Percentiles rank a stretch among this genome's conserved stretches.
These are phyloP conservation scores for Beris morrisii DNA, from an alignment of 2,888 invertebrate species.

Conservation along the genomic window DNA sequence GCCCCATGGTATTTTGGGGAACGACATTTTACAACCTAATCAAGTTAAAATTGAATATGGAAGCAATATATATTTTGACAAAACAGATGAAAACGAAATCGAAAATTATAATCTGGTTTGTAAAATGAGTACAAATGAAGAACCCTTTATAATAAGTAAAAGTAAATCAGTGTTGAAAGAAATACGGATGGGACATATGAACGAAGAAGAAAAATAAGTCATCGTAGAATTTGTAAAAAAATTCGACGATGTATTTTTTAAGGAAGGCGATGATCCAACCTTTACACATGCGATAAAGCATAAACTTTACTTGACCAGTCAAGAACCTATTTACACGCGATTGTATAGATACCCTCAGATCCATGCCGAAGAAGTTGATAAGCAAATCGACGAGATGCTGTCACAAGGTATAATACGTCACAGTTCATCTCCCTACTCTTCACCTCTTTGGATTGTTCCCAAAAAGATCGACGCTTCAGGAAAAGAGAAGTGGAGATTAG, in stretches of 20 bases:
- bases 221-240: background rate
- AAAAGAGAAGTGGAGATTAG: conserved; percentile 1
- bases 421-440: conserved; percentile 11
- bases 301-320: background rate
- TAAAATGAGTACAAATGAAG: no score
- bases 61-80: no score
- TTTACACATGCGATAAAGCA: conserved; percentile 17
- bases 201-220: background rate
- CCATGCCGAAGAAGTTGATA: conserved; percentile 5
- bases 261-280: background rate
- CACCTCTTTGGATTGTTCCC: conserved; percentile 19
- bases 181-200: conserved; percentile 10
- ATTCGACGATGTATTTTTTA: conserved; percentile 4
- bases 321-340: conserved; percentile 9
- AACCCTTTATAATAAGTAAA: no score
- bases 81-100: no score
- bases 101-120: no score
- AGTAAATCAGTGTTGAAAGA: background rate
- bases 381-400: background rate
- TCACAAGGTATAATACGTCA: background rate
- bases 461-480: conserved; percentile 10
- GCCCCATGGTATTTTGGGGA: no score
- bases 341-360: conserved; percentile 1
- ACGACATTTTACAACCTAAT: no score
- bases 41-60: no score